Base-by-base conservation (phyloP, 2,888 invertebrate genomes). In the Phengaris alcon region DNA sequence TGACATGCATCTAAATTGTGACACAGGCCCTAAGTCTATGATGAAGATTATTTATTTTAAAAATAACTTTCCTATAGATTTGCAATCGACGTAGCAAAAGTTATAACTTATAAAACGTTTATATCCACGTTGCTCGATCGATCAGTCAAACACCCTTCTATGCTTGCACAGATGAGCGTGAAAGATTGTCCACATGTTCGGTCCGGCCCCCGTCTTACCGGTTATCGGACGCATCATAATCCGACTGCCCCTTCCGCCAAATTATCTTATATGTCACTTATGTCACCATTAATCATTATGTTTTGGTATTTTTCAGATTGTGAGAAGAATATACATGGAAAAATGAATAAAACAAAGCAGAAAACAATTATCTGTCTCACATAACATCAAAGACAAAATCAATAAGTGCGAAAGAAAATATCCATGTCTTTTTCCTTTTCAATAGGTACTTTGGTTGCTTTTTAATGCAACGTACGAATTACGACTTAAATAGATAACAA, bases 131-230 rank as follows among this genome's bases (percentile, higher is more conserved):
- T 82, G 77, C 78, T 83, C 78, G 79, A 81, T 84, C 83, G 86
- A 88, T 87, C 86, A 64, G 64, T 84, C 82, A 82, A 82, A 86
- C 86, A 88, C 90, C 89, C 90, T 90, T 91, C 91, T 92, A 93
- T 93, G 92, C 87, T 86, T 81, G 84, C 88, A 92, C 93, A 92
- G 90, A 93, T 92, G 93, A 93, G 93, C 93, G 91, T 93, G 91
- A 92, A 93, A 92, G 91, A 93, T 93, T 93, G 93, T 93, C 93
- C 93, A 93, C 93, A 93, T 93, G 93, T 93, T 91, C 87, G 83
- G 81, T 82, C 85, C 83, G 84, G 79, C 81, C 77, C 79, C 80
- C 80, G 79, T 80, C 82, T 82, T 78, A 35, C 35, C 82, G 79
- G 81, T 85, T 52, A 55, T 86, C 85, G 86, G 84, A 84, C 85